These are phyloP conservation scores for Diploptera punctata DNA, from an alignment of 2,888 invertebrate genomes.

Conservation along the genomic window DNA sequence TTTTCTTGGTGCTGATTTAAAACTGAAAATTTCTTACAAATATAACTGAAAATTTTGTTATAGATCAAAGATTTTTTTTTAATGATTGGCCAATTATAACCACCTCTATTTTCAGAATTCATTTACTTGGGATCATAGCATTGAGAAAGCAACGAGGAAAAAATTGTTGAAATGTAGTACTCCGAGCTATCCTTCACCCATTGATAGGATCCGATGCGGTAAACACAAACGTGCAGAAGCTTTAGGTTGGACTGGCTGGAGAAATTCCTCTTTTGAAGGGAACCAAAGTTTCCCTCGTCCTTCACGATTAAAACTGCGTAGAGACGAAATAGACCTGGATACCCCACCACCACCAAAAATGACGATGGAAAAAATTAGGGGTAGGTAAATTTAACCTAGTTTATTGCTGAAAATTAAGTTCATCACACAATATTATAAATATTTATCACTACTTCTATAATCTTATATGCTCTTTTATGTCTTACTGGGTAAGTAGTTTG, in stretches of 20 bases:
- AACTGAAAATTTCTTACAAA: too few species aligned
- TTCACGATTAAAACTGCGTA: conserved; percentile 45
- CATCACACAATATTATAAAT: too few species aligned
- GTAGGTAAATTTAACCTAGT: too few species aligned
- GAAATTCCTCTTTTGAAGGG: conserved; percentile 60
- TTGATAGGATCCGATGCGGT: conserved; percentile 35
- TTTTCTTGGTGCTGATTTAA: too few species aligned
- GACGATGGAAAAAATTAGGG: conserved; percentile 61
- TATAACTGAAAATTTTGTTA: too few species aligned
- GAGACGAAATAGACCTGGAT: conserved; percentile 59
- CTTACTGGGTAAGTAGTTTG: too few species aligned
- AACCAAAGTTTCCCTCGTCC: conserved; percentile 68
- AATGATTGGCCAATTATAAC: too few species aligned
- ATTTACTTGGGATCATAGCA: neutral
- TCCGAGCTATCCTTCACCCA: conserved; percentile 32
- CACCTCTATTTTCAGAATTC: conserved; percentile 13
- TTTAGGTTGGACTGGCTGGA: conserved; percentile 38
- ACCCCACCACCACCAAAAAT: conserved; percentile 55
- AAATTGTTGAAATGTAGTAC: conserved; percentile 13
- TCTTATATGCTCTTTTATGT: too few species aligned
- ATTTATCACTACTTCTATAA: too few species aligned
- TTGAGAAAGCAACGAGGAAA: neutral
- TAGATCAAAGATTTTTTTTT: too few species aligned
- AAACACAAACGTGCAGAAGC: conserved; percentile 36
- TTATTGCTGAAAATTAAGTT: too few species aligned